These are phyloP conservation scores for Drosophila sechellia DNA, from an alignment of 1,140 invertebrate genomes.

Conservation along the genomic window DNA sequence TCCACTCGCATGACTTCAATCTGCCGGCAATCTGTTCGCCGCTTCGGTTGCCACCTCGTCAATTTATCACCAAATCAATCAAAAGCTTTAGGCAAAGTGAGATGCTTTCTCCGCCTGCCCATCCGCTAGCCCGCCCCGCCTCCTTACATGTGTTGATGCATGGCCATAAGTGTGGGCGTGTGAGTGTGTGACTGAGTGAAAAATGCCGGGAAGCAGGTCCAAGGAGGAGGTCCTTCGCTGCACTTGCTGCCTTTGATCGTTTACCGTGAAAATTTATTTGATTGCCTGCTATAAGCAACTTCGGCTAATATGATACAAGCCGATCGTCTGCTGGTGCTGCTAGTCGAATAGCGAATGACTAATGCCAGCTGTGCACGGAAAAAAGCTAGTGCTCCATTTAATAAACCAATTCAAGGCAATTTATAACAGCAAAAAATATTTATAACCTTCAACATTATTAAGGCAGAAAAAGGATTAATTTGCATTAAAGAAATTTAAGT, in stretches of 20 bases:
- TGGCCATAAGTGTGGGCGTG: conserved; percentile 14
- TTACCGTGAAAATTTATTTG: conserved; percentile 82
- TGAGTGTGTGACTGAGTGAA: conserved; percentile 39
- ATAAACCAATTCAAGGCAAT: too few species aligned
- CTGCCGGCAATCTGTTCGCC: conserved; percentile 67
- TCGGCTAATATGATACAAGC: conserved; percentile 76
- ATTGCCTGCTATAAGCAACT: conserved; percentile 79
- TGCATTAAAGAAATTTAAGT: too few species aligned
- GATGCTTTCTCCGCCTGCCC: conserved; percentile 13
- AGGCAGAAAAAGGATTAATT: too few species aligned
- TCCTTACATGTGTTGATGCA: conserved; percentile 20
- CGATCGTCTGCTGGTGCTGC: conserved; percentile 40
- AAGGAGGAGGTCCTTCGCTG: conserved; percentile 43
- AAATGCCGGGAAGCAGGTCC: conserved; percentile 61
- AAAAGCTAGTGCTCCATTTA: too few species aligned
- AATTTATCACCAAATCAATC: conserved; percentile 83
- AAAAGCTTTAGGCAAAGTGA: conserved; percentile 66
- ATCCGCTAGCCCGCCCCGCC: not conserved
- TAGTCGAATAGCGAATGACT: conserved; percentile 36
- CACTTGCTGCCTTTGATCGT: conserved; percentile 70
- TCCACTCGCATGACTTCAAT: conserved; percentile 44
- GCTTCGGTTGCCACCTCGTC: conserved; percentile 71
- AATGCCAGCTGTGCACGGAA: conserved; percentile 26
- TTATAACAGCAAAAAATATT: too few species aligned
- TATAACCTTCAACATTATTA: too few species aligned